phyloP scores from a whole-genome alignment of 2,797 vertebrate species.

The Sebastes taczanowskii region DNA sequence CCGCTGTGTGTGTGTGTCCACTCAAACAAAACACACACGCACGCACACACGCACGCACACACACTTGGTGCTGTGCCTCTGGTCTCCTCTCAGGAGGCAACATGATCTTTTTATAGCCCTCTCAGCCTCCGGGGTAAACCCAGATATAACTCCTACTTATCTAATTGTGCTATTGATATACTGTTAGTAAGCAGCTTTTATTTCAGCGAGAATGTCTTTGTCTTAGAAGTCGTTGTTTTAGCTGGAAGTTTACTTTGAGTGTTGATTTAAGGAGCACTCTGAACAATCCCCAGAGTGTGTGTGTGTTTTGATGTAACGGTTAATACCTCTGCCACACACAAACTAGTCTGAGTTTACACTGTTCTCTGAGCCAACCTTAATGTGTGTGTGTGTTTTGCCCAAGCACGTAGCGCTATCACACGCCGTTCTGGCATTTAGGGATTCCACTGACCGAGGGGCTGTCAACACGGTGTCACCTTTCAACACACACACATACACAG shows the following conservation, averaged over 20 bases:
- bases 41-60: conserved; percentile 8
- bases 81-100: conserved; percentile 46
- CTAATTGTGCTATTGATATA: conserved; percentile 58
- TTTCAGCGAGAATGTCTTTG: conserved; percentile 17
- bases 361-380: conserved; percentile 21
- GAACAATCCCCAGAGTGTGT: not conserved
- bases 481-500: conserved; percentile 53
- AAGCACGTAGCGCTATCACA: conserved; percentile 43
- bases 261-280: conserved; percentile 9
- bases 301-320: not conserved
- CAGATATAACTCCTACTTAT: conserved; percentile 62
- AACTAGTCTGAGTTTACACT: conserved; percentile 30
- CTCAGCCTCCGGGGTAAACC: conserved; percentile 55
- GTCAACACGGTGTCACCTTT: conserved; percentile 78
- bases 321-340: conserved; percentile 6
- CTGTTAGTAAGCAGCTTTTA: conserved; percentile 30
- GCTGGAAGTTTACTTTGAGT: conserved; percentile 14
- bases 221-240: conserved; percentile 1
- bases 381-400: conserved; percentile 28
- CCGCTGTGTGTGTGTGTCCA: conserved; percentile 36
- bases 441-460: conserved; percentile 69
- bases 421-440: conserved; percentile 66
- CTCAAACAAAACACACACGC: conserved; percentile 3
- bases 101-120: conserved; percentile 70
- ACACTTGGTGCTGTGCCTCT: conserved; percentile 23